Conservation (phyloP, 2,113 vertebrate genomes). For the Holacanthus passer region DNA sequence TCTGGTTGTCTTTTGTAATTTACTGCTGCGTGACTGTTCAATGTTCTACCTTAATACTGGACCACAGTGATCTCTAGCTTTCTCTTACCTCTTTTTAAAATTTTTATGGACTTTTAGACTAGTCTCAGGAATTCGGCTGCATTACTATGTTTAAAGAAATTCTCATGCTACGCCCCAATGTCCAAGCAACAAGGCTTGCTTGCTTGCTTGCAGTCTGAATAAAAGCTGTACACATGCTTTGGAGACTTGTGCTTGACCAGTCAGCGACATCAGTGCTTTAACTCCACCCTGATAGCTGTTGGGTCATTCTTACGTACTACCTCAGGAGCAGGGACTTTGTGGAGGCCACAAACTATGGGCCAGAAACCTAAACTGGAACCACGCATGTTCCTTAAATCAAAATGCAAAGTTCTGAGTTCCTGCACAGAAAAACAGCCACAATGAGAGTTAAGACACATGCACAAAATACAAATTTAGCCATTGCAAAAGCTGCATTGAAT, state of each 20-base stretch:
- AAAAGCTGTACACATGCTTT: conserved; percentile 4
- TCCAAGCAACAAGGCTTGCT: background rate
- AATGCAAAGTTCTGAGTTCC: conserved; percentile 32
- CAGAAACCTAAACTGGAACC: conserved; percentile 38
- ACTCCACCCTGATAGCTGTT: background rate
- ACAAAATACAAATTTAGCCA: conserved; percentile 18
- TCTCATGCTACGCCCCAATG: background rate
- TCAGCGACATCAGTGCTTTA: conserved; percentile 34
- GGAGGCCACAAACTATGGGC: conserved; percentile 2
- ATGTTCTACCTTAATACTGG: background rate
- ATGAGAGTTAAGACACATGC: background rate
- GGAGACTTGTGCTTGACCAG: conserved; percentile 25
- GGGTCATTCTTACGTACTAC: conserved; percentile 36
- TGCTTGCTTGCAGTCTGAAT: conserved; percentile 9
- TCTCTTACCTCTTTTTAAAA: conserved; percentile 47
- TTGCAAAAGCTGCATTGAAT: conserved; percentile 19
- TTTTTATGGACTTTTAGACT: conserved; percentile 37
- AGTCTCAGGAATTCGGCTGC: conserved; percentile 60
- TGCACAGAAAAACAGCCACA: conserved; percentile 23
- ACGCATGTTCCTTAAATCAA: background rate
- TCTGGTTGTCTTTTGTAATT: conserved; percentile 14
- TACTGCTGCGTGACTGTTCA: conserved; percentile 8
- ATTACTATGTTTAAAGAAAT: conserved; percentile 17
- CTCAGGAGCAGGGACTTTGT: conserved; percentile 40
- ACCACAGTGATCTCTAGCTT: background rate